Percentiles rank a stretch among this genome's conserved stretches.
Evolutionary conservation across 2,797 vertebrate species (phyloP).

Genomic region (Darevskia mixta): DNA sequence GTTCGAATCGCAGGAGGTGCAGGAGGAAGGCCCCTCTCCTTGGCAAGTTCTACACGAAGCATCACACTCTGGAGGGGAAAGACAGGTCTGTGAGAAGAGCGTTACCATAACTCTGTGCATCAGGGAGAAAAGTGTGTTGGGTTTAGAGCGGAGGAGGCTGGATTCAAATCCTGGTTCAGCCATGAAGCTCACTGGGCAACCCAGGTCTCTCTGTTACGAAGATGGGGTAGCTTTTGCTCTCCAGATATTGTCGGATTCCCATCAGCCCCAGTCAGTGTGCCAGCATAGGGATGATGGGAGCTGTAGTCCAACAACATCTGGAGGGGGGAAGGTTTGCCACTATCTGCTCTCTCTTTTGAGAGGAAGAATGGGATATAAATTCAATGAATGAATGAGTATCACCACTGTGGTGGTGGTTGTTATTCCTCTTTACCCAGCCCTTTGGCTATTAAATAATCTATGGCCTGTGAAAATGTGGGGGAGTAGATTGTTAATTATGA

Average conservation of each 20-base stretch:
- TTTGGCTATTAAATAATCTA: no score
- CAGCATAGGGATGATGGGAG: neutral
- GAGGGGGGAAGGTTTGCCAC: neutral
- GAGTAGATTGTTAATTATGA: no score
- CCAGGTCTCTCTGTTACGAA: neutral
- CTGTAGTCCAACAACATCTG: no score
- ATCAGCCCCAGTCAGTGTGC: neutral
- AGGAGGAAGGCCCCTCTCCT: slow-evolving; percentile 80
- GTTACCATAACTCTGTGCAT: neutral
- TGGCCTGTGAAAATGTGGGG: no score
- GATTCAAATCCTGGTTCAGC: neutral
- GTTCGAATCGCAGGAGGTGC: slow-evolving; percentile 83
- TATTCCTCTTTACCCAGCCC: no score
- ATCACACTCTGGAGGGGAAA: slow-evolving; percentile 85
- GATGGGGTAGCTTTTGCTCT: neutral
- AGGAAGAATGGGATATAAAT: no score
- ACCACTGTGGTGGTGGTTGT: neutral
- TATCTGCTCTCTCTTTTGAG: neutral
- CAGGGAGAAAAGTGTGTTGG: accelerated
- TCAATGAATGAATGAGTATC: no score
- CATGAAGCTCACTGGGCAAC: neutral
- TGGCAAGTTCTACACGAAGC: slow-evolving; percentile 87
- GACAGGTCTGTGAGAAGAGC: neutral
- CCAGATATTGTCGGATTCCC: neutral
- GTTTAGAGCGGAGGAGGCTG: neutral